Base-by-base conservation (phyloP, 2,888 invertebrate genomes). In the Pheosia gnoma region DNA sequence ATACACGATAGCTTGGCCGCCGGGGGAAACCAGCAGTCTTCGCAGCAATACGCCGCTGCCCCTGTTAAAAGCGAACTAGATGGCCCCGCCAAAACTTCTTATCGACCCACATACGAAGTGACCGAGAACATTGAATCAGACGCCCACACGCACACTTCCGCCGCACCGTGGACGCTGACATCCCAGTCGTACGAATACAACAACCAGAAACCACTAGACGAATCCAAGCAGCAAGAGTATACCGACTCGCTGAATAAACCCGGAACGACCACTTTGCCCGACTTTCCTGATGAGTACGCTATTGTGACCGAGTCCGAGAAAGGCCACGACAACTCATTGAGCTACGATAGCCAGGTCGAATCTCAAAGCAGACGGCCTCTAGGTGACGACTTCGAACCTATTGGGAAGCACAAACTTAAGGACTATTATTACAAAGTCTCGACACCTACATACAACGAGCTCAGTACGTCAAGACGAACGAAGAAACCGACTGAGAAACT, bases 391-490 rank as follows among this genome's bases (percentile, higher is more conserved):
- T 92, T 91, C 75, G 91, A 93, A 78, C 92, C 93, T 25, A 91
- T 93, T 68, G 86, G 85, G 62, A 87, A 88, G 64, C 86, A 91
- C 66, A 92, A 93, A 67, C 84, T 92, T 11, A 92, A 91, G 74
- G 93, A 93, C 63, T 92, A 93, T 77, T 93, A 93, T 69, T 93
- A 93, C 62, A 91, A 86, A 75, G 90, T 92, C 59, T 91, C 92
- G 58, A 91, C 92, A 63, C 88, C 92, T 39, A 67, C 82, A 36
- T 89, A 91, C 71, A 86, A 87, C 55, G 89, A 91, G 57, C 81
- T 85, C 52, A 83, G 78, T 63, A 77, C 85, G 36, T 74, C 85
- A 65, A 86, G 87, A 82, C 83, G 91, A 80, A 90, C 88, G 67
- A 92, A 90, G 74, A 91, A 89, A 65, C 90, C 91, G 13, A 86